Percentiles rank a stretch among this genome's conserved stretches.
phyloP scores from a whole-genome alignment of 2,113 vertebrate species.

The Climacteris rufus region DNA sequence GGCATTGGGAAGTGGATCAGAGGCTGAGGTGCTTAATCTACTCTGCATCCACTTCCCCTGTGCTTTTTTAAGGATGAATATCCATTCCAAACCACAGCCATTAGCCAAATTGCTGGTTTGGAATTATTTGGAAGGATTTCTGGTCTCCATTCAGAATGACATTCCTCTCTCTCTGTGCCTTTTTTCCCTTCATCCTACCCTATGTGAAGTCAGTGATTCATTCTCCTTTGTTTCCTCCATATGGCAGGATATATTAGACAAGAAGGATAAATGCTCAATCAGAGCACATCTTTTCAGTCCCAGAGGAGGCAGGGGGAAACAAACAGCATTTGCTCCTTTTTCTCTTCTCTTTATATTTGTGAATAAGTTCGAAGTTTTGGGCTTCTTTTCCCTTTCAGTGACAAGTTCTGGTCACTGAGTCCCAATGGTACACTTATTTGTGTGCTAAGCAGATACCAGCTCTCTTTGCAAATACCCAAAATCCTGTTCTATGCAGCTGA shows the following conservation, averaged over 20 bases:
- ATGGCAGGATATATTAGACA: background rate
- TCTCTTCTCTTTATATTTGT: background rate
- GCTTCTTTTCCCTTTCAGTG: background rate
- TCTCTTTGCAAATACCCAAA: background rate
- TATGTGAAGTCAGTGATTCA: background rate
- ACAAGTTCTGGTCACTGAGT: background rate
- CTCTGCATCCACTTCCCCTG: background rate
- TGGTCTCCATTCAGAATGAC: background rate
- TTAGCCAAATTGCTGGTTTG: background rate
- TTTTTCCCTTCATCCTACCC: background rate
- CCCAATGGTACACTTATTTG: accelerated
- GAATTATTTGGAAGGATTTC: background rate
- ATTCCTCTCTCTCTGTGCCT: background rate
- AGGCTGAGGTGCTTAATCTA: background rate
- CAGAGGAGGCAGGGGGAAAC: background rate
- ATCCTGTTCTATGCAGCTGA: background rate
- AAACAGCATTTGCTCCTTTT: background rate
- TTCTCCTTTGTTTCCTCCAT: background rate
- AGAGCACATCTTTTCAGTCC: background rate
- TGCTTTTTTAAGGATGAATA: background rate
- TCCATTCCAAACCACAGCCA: background rate
- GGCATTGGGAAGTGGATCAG: background rate
- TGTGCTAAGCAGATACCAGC: background rate
- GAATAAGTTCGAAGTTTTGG: background rate
- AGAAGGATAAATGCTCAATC: background rate